A percentile compares a stretch with the other conserved stretches of the same genome.
These are phyloP conservation scores for Meliscaeva auricollis DNA, from an alignment of 2,888 invertebrate genomes.

Conservation along the genomic window DNA sequence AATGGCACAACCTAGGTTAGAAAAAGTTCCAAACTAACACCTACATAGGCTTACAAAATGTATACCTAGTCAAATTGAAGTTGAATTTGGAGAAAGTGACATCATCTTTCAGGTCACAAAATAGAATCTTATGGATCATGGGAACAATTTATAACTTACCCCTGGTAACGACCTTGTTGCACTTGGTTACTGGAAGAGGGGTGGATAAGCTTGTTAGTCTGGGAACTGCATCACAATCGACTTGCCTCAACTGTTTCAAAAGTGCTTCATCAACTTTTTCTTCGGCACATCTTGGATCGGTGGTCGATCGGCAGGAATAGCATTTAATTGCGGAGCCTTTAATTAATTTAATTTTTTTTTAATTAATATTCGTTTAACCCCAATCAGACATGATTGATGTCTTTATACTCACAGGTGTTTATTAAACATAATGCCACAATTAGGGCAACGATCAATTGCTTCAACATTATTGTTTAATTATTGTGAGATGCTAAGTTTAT, in stretches of 20 bases:
- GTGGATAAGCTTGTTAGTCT: slow-evolving; percentile 79
- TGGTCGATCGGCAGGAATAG: slow-evolving; percentile 82
- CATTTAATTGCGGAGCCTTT: slow-evolving; percentile 82
- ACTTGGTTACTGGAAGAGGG: slow-evolving; percentile 81
- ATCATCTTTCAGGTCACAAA: slow-evolving; percentile 37
- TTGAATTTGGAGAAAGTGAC: slow-evolving; percentile 51
- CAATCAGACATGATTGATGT: background rate
- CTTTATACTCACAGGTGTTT: slow-evolving; percentile 80
- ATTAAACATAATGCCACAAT: slow-evolving; percentile 80
- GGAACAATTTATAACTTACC: slow-evolving; percentile 47
- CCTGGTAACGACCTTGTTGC: slow-evolving; percentile 82
- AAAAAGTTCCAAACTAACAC: slow-evolving; percentile 19
- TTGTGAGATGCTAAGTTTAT: slow-evolving; percentile 52
- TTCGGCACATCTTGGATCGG: slow-evolving; percentile 80
- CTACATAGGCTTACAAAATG: background rate
- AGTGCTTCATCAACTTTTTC: slow-evolving; percentile 79
- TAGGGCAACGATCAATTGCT: slow-evolving; percentile 79
- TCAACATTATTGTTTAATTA: slow-evolving; percentile 79
- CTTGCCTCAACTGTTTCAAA: slow-evolving; percentile 78
- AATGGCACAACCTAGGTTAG: slow-evolving; percentile 33
- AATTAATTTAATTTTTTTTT: background rate
- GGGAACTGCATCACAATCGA: slow-evolving; percentile 80
- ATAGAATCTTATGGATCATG: background rate
- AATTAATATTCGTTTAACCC: background rate
- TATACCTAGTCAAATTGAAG: background rate